These are phyloP conservation scores for Drosophila arizonae DNA, from an alignment of 1,140 invertebrate genomes.

Conservation along the genomic window DNA sequence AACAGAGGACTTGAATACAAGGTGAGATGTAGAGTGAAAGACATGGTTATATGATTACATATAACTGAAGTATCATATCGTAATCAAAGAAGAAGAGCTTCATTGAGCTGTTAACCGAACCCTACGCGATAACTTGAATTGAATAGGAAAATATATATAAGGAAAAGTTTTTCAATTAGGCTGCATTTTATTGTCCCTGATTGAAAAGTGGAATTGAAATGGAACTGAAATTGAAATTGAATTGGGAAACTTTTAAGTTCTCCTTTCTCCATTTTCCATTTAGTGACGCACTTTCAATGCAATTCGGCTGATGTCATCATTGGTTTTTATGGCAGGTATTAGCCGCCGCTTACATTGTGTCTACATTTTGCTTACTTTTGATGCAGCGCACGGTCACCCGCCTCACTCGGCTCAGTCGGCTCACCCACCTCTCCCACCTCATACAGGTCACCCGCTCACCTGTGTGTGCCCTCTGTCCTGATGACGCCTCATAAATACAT, in stretches of 20 bases:
- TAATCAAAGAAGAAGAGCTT: no score
- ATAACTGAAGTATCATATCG: no score
- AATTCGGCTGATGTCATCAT: constrained; percentile 7
- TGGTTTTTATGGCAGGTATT: constrained; percentile 1
- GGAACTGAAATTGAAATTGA: not conserved
- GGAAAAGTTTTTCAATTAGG: no score
- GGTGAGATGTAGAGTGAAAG: no score
- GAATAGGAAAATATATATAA: no score
- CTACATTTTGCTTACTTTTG: constrained; percentile 28
- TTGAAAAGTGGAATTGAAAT: not conserved
- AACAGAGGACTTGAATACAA: no score
- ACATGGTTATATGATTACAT: no score
- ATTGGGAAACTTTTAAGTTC: not conserved
- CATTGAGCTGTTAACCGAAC: no score
- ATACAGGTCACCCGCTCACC: not conserved
- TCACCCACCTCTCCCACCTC: not conserved
- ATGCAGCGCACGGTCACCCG: constrained; percentile 22
- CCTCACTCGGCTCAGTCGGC: not conserved
- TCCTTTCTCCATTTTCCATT: not conserved
- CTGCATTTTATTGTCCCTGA: not conserved
- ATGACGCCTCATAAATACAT: constrained; percentile 46
- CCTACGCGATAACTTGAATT: no score
- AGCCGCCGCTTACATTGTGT: constrained; percentile 32
- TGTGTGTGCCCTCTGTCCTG: constrained; percentile 1
- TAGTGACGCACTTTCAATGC: not conserved